A percentile compares a stretch with the other conserved stretches of the same genome.
Conservation (phyloP, 2,113 vertebrate species). For the Alexandromys fortis region DNA sequence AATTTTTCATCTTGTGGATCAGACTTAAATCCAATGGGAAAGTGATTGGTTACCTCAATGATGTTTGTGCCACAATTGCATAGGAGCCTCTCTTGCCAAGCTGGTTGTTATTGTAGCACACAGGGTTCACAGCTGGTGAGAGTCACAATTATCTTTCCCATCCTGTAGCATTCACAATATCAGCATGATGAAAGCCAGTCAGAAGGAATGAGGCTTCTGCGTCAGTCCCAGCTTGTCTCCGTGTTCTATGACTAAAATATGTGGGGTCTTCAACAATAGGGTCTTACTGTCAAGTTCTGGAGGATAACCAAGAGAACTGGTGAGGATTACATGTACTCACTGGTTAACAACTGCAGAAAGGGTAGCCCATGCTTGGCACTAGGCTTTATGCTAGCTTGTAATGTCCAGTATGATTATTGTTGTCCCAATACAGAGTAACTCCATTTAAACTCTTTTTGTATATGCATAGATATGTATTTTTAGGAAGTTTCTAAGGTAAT, state of each 20-base stretch:
- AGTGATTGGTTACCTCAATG: not conserved
- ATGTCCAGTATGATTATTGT: not conserved
- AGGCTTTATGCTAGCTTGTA: not conserved
- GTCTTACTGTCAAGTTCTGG: not conserved
- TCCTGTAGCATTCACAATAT: not conserved
- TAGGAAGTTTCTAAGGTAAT: not conserved
- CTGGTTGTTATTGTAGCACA: not conserved
- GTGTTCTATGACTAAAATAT: not conserved
- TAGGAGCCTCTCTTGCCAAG: not conserved
- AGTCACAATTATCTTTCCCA: not conserved
- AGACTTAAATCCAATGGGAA: not conserved
- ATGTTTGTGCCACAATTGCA: not conserved
- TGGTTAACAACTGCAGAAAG: not conserved
- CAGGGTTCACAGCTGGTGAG: not conserved
- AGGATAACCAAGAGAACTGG: not conserved
- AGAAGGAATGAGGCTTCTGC: not conserved
- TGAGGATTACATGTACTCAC: not conserved
- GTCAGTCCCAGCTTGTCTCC: not conserved
- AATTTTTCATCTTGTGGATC: not conserved
- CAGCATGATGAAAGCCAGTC: not conserved
- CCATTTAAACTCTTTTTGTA: not conserved
- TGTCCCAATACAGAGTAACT: not conserved
- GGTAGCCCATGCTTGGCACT: not conserved
- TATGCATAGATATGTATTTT: not conserved
- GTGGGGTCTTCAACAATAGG: not conserved